Percentiles rank a stretch among this genome's conserved stretches.
Conservation (phyloP, 2,113 vertebrate species). For the Lepisosteus osseus region DNA sequence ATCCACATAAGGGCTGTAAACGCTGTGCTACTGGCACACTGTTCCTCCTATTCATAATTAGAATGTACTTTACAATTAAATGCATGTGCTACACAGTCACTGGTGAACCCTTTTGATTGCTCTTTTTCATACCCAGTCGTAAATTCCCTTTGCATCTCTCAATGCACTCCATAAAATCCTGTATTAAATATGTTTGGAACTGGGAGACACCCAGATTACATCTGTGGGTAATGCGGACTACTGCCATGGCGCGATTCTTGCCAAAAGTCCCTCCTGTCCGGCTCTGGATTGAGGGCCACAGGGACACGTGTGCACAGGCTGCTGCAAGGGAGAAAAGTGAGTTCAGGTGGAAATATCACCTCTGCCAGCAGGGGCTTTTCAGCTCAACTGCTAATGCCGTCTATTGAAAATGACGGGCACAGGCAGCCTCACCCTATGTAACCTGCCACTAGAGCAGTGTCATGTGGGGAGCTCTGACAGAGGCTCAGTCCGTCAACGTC, state of each 20-base stretch:
- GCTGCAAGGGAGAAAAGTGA: neutral
- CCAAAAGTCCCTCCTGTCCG: neutral
- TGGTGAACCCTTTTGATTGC: neutral
- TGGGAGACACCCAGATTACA: slow-evolving; percentile 12
- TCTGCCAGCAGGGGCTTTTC: neutral
- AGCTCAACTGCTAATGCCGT: neutral
- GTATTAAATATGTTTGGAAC: slow-evolving; percentile 14
- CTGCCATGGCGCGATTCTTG: neutral
- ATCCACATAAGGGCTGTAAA: neutral
- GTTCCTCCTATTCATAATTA: neutral
- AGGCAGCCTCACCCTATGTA: neutral
- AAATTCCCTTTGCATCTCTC: neutral
- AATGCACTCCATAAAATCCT: neutral
- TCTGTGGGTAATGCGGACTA: slow-evolving; percentile 9
- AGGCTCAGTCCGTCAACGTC: no score
- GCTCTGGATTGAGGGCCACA: neutral
- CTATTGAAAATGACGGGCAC: neutral
- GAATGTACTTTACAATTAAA: slow-evolving; percentile 1
- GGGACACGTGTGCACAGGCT: neutral
- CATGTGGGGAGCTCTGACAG: no score
- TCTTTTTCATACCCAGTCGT: neutral
- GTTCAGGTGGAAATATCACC: neutral
- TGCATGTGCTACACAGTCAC: neutral
- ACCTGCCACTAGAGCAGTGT: neutral
- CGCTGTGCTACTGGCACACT: neutral